Evolutionary conservation across 2,888 invertebrate species (phyloP).

Genomic region (Drosophila neotestacea): DNA sequence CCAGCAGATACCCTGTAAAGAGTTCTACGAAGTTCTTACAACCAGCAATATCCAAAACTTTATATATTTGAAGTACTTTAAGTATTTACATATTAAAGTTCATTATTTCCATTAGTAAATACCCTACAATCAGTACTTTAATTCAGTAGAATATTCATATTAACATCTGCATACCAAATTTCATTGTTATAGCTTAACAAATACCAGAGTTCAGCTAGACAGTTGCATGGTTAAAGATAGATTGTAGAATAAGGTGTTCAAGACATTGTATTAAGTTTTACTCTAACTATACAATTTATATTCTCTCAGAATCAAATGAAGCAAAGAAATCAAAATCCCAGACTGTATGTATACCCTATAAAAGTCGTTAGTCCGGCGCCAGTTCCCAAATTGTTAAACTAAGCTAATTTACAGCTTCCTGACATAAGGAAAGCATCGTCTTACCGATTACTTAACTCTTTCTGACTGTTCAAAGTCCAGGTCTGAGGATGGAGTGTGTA

Average conservation of each 20-base stretch:
- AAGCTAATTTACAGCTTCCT: conserved; percentile 24
- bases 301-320: too few species aligned
- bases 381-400: background rate
- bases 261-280: too few species aligned
- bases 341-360: background rate
- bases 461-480: background rate
- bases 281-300: too few species aligned
- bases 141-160: background rate
- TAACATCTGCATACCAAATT: background rate
- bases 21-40: too few species aligned
- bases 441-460: conserved; percentile 4
- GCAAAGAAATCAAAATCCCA: too few species aligned
- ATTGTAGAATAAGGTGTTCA: background rate
- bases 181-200: background rate
- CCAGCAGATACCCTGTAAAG: background rate
- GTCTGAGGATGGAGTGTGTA: conserved; percentile 4
- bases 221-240: background rate
- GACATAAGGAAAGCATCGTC: conserved; percentile 11
- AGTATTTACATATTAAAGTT: too few species aligned
- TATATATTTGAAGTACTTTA: too few species aligned
- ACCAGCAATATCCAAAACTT: too few species aligned
- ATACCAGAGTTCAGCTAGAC: background rate
- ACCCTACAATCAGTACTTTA: background rate
- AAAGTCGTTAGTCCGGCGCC: conserved; percentile 5
- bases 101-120: background rate